These are phyloP conservation scores for Pituophis catenifer DNA, from an alignment of 2,113 vertebrate species.

Conservation along the genomic window DNA sequence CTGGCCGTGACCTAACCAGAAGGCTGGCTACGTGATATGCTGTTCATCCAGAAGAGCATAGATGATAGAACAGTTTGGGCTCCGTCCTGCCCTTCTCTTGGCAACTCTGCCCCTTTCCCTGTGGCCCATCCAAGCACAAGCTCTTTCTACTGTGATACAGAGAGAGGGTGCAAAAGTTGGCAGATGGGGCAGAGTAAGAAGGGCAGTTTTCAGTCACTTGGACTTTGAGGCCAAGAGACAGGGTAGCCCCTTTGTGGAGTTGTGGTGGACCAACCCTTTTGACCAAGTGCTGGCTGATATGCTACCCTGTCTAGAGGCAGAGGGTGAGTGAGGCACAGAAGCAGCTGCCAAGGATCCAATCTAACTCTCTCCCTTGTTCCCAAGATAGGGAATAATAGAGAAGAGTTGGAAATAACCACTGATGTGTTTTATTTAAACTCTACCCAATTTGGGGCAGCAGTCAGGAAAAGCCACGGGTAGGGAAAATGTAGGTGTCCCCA, in stretches of 20 bases:
- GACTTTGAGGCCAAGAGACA: background rate
- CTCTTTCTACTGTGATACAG: background rate
- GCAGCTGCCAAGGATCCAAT: background rate
- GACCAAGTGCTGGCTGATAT: background rate
- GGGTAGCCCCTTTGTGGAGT: background rate
- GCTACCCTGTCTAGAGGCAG: background rate
- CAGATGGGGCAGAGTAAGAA: background rate
- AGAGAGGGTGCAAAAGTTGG: background rate
- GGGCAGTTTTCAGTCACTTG: background rate
- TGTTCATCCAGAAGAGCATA: background rate
- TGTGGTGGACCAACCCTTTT: background rate
- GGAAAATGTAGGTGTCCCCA: background rate
- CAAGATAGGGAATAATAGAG: background rate
- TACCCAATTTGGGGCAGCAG: background rate
- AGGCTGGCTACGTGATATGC: background rate
- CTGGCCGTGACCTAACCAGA: background rate
- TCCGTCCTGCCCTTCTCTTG: background rate
- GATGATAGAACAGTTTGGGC: background rate
- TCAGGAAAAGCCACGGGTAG: background rate
- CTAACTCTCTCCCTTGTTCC: background rate
- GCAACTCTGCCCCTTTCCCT: background rate
- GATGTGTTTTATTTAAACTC: background rate
- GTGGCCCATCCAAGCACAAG: background rate
- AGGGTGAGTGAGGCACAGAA: background rate
- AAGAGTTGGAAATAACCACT: background rate